Base-by-base conservation (phyloP, 2,797 vertebrate genomes). In the Cuniculus paca region DNA sequence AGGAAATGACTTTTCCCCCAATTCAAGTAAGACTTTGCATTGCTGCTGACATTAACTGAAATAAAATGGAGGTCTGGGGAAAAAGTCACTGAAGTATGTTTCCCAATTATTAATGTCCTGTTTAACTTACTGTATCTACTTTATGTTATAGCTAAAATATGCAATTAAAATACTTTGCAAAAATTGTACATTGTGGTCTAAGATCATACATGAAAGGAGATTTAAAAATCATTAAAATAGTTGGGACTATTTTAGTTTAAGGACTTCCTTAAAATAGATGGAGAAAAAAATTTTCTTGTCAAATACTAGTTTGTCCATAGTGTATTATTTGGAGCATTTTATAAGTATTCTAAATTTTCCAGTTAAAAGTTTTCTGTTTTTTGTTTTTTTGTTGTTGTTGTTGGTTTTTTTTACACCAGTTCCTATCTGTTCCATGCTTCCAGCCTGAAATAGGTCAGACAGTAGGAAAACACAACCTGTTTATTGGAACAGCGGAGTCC, bases 101-200 rank as follows among this genome's bases (percentile, higher is more conserved):
- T 91, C 2, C 22, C 6, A 58, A 11, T 80, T 87, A 28, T 91
- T 92, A 87, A 54, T 78, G 60, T 74, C 34, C 31, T 80, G 20
- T 88, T 95, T 87, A 86, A 63, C 2, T 63, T 88, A 89, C 31
- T 81, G 1, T 1, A 80, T 9, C 17, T 36, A 28, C 1, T 68
- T 86, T 87, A 97, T 92, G 42, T 92, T 88, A 61, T 6, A 50
- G 34, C 45, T 93, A 48, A 90, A 34, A 61, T 72, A 79, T 2
- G 1, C 9, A 84, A 17, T 70, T 81, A 70, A 70, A 60, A 89
- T 83, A 61, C 20, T 61, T 82, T 90, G 8, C 3, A 26, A 54
- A 12, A 88, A 22, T 70, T 6, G n/a, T 58, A 5, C 36, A n/a
- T 48, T 68, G 8, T 72, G 16, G 56, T 68, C 42, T 39, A 56